These are phyloP conservation scores for Dynastes grantii DNA, from an alignment of 2,888 invertebrate species.

Conservation along the genomic window DNA sequence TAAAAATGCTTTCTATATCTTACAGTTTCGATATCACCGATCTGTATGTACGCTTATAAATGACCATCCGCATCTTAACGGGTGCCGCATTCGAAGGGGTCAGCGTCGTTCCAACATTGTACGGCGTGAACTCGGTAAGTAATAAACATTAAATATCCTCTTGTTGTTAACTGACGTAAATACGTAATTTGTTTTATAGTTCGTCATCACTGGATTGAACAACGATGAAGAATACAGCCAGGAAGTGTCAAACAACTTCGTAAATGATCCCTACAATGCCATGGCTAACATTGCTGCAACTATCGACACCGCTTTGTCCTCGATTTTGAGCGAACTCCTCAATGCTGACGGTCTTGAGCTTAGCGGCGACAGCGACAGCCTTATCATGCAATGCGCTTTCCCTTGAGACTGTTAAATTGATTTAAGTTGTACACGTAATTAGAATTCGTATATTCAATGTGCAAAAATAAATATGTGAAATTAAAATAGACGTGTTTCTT, in stretches of 20 bases:
- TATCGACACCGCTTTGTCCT: slow-evolving; percentile 14
- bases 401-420: neutral
- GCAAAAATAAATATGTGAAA: no score
- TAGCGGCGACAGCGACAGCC: no score
- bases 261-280: slow-evolving; percentile 7
- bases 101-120: slow-evolving; percentile 19
- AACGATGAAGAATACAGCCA: slow-evolving; percentile 40
- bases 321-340: neutral
- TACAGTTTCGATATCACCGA: slow-evolving; percentile 26
- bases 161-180: neutral
- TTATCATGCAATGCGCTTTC: no score
- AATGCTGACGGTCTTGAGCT: no score
- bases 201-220: slow-evolving; percentile 38
- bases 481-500: no score
- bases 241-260: slow-evolving; percentile 5
- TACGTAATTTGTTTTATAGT: slow-evolving; percentile 7
- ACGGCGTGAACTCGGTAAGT: slow-evolving; percentile 27
- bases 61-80: slow-evolving; percentile 32
- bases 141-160: neutral
- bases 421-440: no score
- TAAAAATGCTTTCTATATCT: neutral
- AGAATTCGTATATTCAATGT: no score
- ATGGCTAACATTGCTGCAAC: slow-evolving; percentile 9
- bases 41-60: slow-evolving; percentile 3
- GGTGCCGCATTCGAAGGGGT: slow-evolving; percentile 27